A percentile compares a stretch with the other conserved stretches of the same genome.
Evolutionary conservation across 2,113 vertebrate species (phyloP).

Genomic region (Tupaia chinensis): DNA sequence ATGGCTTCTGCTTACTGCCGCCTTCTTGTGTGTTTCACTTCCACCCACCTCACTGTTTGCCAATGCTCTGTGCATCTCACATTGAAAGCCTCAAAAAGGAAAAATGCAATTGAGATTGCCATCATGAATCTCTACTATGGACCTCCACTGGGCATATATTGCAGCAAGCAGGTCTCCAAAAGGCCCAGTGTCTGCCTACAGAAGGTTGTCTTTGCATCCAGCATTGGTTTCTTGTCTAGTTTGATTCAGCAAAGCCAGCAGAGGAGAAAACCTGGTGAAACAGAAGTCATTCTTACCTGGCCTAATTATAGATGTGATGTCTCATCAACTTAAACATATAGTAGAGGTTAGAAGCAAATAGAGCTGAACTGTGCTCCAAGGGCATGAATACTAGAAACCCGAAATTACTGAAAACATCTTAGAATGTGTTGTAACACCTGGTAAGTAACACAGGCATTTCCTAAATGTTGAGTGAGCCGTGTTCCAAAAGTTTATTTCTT

Average conservation of each 20-base stretch:
- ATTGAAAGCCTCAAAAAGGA: constrained; percentile 7
- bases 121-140: not conserved
- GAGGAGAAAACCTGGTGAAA: not conserved
- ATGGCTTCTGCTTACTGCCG: not conserved
- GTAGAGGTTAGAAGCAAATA: not conserved
- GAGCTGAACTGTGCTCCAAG: not conserved
- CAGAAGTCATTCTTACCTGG: not conserved
- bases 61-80: not conserved
- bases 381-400: not conserved
- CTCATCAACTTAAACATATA: not conserved
- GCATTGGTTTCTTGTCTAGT: not conserved
- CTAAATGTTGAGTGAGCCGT: not conserved
- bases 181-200: not conserved
- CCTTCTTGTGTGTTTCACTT: not conserved
- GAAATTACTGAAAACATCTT: not conserved
- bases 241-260: not conserved
- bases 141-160: not conserved
- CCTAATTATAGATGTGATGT: not conserved
- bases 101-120: not conserved
- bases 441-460: not conserved
- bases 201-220: not conserved
- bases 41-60: not conserved
- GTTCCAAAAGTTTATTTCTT: constrained; percentile 25
- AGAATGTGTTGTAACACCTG: not conserved
- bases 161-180: not conserved